These are phyloP conservation scores for Lasioglossum leucozonium DNA, from an alignment of 2,888 invertebrate genomes.

Conservation along the genomic window DNA sequence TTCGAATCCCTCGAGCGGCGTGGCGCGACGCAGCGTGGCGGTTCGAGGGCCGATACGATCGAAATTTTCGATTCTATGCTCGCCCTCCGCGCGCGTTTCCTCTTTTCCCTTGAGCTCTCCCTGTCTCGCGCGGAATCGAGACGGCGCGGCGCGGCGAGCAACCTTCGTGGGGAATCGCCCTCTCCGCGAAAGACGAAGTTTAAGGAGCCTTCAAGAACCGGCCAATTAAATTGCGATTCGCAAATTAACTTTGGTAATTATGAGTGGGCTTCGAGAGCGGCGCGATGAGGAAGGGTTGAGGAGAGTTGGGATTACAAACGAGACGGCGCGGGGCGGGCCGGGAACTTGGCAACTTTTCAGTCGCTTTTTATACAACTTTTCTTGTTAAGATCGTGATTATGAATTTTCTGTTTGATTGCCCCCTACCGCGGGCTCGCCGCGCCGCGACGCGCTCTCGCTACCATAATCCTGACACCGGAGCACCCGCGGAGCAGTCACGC, in stretches of 20 bases:
- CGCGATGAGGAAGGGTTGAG: constrained; percentile 66
- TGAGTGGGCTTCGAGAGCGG: constrained; percentile 67
- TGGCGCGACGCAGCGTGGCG: too few species aligned
- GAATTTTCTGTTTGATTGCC: constrained; percentile 60
- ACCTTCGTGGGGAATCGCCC: constrained; percentile 31
- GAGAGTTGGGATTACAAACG: constrained; percentile 65
- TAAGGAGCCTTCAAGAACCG: constrained; percentile 72
- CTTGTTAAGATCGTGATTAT: constrained; percentile 75
- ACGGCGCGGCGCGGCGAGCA: neutral
- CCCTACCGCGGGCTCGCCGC: neutral
- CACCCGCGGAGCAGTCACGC: neutral
- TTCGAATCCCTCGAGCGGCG: constrained; percentile 11
- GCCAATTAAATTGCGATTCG: constrained; percentile 76
- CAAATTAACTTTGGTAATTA: constrained; percentile 77
- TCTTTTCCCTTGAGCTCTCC: neutral
- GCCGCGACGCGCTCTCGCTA: neutral
- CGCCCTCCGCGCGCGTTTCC: neutral
- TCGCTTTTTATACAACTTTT: constrained; percentile 73
- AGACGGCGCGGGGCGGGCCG: constrained; percentile 45
- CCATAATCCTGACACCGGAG: neutral
- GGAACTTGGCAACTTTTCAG: constrained; percentile 72
- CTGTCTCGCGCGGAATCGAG: constrained; percentile 9
- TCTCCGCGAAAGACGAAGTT: constrained; percentile 61
- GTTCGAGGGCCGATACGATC: neutral
- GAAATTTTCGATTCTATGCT: constrained; percentile 28